Percentiles rank a stretch among this genome's conserved stretches.
Evolutionary conservation across 2,888 invertebrate species (phyloP).

Genomic region (Drosophila robusta): DNA sequence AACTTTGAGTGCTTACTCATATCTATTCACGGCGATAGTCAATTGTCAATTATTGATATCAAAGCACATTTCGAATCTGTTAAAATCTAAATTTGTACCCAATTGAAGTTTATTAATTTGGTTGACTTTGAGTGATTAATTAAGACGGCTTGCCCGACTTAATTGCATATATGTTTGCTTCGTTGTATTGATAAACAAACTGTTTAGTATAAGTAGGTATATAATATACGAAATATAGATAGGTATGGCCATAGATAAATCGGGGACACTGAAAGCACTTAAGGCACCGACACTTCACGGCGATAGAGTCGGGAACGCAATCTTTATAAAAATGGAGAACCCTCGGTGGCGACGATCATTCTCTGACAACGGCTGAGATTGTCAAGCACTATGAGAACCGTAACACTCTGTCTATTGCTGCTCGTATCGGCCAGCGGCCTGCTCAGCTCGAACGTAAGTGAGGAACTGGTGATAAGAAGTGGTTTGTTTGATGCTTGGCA

Average conservation of each 20-base stretch:
- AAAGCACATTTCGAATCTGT: slow-evolving; percentile 10
- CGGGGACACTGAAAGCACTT: background rate
- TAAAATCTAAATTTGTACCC: slow-evolving; percentile 23
- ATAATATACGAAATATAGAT: slow-evolving; percentile 5
- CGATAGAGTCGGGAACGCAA: slow-evolving; percentile 9
- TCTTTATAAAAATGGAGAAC: slow-evolving; percentile 34
- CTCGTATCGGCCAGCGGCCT: slow-evolving; percentile 52
- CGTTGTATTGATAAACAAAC: slow-evolving; percentile 20
- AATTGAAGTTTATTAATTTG: slow-evolving; percentile 12
- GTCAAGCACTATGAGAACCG: slow-evolving; percentile 50
- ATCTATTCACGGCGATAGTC: slow-evolving; percentile 21
- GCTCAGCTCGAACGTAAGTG: slow-evolving; percentile 57
- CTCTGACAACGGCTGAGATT: slow-evolving; percentile 10
- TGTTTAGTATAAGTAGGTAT: slow-evolving; percentile 1
- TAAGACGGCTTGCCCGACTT: background rate
- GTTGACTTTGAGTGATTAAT: slow-evolving; percentile 33
- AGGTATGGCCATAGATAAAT: slow-evolving; percentile 16
- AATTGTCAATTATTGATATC: slow-evolving; percentile 32
- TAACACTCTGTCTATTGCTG: slow-evolving; percentile 52
- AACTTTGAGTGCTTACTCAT: background rate
- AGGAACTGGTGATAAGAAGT: background rate
- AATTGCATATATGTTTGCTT: background rate
- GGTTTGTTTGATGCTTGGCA: no score
- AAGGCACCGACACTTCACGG: slow-evolving; percentile 15
- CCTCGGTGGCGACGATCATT: slow-evolving; percentile 11